Evolutionary conservation across 2,113 vertebrate genomes (phyloP), one percentile per base, ranked within the genome.

Genomic region (Melanerpes formicivorus): DNA sequence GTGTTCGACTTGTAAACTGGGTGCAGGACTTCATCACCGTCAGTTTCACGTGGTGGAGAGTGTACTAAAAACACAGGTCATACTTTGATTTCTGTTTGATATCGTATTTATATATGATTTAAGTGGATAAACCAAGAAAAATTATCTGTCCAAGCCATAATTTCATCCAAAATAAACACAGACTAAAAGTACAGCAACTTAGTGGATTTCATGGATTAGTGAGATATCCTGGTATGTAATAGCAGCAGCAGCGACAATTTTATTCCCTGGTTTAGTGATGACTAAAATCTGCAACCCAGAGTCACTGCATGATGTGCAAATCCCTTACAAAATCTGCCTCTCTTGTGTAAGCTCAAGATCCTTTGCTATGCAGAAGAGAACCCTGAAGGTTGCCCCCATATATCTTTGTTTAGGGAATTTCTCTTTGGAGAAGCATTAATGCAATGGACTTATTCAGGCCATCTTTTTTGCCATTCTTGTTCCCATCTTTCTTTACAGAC

Each of bases 281-380:
- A 92, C 86, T 87, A 92, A 96, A 92, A 95, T 81, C 88, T 87
- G 66, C 88, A 91, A 86, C 79, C 59, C 86, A 46, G 88, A 81
- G 80, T 93, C 80, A 81, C 73, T 76, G 48, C 50, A n/a, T 84
- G 83, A 95, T 58, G 66, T 40, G 46, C 42, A 96, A 96, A 95
- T 91, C 90, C 80, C 63, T 87, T 7, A 86, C n/a, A 81, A 92
- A 96, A 88, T 73, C 88, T 87, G 90, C 44, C 62, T 69, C 50
- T 22, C 15, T 65, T 90, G 85, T 84, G 55, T 19, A 27, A 29
- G 62, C 46, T 78, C 40, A 40, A 26, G 27, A 71, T 78, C 19
- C 22, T 86, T 48, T 90, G 59, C 80, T 32, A 6, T 11, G 18
- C 5, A 34, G 34, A 29, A 26, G 27, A 91, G 27, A 91, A 63